Evolutionary conservation across 2,113 vertebrate species (phyloP), one percentile per base, ranked within the genome.

Genomic region (Oryzias melastigma): DNA sequence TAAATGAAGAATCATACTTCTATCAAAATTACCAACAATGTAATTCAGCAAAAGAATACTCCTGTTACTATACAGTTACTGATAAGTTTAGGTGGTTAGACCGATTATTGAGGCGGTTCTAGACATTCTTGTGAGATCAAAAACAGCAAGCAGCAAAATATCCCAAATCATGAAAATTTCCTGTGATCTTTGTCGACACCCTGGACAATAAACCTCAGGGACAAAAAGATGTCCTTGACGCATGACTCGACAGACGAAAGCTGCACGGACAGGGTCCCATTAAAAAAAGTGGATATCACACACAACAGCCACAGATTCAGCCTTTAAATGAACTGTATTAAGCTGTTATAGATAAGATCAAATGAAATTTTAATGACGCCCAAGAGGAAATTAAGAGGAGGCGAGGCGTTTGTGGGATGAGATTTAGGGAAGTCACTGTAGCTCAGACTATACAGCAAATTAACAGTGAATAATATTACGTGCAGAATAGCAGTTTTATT

Each of bases 281-380:
- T 49, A 57, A 47, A 50, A 29, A 1, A 7, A 15, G 4, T 47
- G 48, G 41, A 45, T 22, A 67, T 25, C 7, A 4, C 19, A 53
- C 43, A 45, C 47, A 45, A 46, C 25, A 45, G 19, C 62, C 44
- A 69, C 54, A 75, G 40, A 60, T 44, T 68, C 43, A 53, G 57
- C 24, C 51, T 55, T 63, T 63, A 71, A 82, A 71, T 60, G n/a
- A 70, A 61, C 56, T 52, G 42, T 65, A 18, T 62, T 40, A 77
- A 73, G 60, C 71, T 29, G 43, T 66, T 65, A 55, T 50, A 71
- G 70, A 81, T 76, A 68, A 65, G 67, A 75, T 78, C 54, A 70
- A 49, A 69, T 78, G 59, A 29, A 49, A 75, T 49, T 75, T 80
- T 71, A 78, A 86, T 80, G 63, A 74, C 10, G 49, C 46, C 60